phyloP scores from a whole-genome alignment of 2,888 invertebrate species.

The Spilarctia lutea region DNA sequence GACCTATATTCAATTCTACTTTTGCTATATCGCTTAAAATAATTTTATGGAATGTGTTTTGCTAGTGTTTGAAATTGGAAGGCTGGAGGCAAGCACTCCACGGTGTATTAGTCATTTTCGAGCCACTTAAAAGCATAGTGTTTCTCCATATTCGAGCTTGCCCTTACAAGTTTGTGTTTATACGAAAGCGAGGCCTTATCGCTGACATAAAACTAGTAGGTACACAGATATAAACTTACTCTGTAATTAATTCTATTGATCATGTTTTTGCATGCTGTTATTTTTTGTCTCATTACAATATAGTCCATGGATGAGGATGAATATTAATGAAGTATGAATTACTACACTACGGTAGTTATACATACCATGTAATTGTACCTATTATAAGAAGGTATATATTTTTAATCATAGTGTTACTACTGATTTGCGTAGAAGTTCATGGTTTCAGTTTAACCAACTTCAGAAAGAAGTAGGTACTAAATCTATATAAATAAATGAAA shows the following conservation, averaged over 20 bases:
- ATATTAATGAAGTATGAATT: background rate
- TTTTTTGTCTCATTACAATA: background rate
- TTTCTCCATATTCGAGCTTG: conserved; percentile 58
- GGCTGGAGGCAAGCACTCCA: conserved; percentile 32
- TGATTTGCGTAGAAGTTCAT: too few species aligned
- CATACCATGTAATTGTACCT: too few species aligned
- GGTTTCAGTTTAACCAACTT: too few species aligned
- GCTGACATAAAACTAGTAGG: conserved; percentile 51
- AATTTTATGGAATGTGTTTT: conserved; percentile 32
- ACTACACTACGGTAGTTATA: background rate
- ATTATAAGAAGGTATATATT: too few species aligned
- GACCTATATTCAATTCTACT: too few species aligned
- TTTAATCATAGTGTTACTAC: too few species aligned
- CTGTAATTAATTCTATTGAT: conserved; percentile 8
- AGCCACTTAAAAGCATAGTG: conserved; percentile 66
- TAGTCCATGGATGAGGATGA: too few species aligned
- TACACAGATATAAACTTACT: conserved; percentile 23
- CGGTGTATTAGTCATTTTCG: conserved; percentile 58
- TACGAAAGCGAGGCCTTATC: conserved; percentile 43
- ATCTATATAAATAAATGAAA: too few species aligned
- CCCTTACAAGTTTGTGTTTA: conserved; percentile 50
- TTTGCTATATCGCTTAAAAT: background rate
- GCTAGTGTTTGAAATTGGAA: conserved; percentile 10
- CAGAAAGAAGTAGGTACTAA: too few species aligned
- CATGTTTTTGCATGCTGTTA: background rate